Evolutionary conservation across 2,797 vertebrate species (phyloP).

Genomic region (Enteromius paludinosus): DNA sequence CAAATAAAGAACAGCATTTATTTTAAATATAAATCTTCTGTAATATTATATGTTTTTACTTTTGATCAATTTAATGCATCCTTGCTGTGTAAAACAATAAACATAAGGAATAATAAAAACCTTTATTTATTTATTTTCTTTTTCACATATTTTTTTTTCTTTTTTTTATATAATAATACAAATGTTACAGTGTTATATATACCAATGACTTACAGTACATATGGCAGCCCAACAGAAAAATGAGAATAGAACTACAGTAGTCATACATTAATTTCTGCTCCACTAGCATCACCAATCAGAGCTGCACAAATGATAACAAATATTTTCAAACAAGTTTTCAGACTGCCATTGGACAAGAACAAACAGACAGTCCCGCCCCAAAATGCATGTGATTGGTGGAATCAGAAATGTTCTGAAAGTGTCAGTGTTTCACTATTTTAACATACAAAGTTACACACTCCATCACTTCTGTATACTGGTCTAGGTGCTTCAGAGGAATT

Average conservation of each 20-base stretch:
- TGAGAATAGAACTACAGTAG: neutral
- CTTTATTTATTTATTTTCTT: neutral
- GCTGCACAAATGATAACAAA: neutral
- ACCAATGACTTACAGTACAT: neutral
- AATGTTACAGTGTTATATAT: neutral
- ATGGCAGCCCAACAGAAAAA: neutral
- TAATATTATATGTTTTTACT: neutral
- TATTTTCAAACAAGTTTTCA: neutral
- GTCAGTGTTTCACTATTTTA: neutral
- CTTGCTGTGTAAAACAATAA: neutral
- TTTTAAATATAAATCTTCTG: neutral
- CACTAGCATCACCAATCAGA: neutral
- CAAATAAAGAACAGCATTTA: neutral
- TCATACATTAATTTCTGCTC: neutral
- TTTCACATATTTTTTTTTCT: too few species aligned
- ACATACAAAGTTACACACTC: neutral
- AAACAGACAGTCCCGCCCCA: neutral
- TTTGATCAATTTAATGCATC: neutral
- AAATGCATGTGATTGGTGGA: neutral
- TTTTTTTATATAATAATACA: neutral
- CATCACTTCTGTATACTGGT: neutral
- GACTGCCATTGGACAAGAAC: neutral
- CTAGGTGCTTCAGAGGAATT: neutral
- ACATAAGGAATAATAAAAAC: too few species aligned
- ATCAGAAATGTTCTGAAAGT: neutral